Conservation (phyloP, 92 coral and sea anemone genomes). For the Epizoanthus scotinus region DNA sequence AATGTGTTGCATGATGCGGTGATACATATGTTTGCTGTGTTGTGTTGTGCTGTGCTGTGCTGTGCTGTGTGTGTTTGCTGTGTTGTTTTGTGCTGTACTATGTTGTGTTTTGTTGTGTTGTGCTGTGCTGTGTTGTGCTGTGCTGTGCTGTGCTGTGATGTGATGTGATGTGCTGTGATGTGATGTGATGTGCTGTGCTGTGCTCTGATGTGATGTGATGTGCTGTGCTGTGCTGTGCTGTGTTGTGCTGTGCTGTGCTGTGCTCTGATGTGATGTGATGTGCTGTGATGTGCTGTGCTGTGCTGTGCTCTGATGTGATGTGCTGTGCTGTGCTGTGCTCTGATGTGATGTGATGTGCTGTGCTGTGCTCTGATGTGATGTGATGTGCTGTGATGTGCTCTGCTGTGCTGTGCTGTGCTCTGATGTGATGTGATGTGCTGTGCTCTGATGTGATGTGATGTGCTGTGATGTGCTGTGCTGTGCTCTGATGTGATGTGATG, state of each 20-base stretch:
- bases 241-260: neutral
- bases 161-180: neutral
- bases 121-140: neutral
- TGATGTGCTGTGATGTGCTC: neutral
- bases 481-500: neutral
- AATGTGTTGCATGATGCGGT: no score
- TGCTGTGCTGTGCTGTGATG: neutral
- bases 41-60: no score
- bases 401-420: neutral
- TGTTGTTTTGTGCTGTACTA: neutral
- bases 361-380: neutral
- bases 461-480: neutral
- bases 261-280: neutral
- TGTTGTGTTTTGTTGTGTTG: no score
- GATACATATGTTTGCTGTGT: no score
- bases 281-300: neutral
- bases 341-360: no score
- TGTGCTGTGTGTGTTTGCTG: neutral
- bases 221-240: neutral
- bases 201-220: no score
- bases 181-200: neutral
- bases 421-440: no score
- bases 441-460: neutral
- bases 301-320: no score
- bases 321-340: neutral